Conservation (phyloP, 2,113 vertebrate species). For the Xyrauchen texanus region DNA sequence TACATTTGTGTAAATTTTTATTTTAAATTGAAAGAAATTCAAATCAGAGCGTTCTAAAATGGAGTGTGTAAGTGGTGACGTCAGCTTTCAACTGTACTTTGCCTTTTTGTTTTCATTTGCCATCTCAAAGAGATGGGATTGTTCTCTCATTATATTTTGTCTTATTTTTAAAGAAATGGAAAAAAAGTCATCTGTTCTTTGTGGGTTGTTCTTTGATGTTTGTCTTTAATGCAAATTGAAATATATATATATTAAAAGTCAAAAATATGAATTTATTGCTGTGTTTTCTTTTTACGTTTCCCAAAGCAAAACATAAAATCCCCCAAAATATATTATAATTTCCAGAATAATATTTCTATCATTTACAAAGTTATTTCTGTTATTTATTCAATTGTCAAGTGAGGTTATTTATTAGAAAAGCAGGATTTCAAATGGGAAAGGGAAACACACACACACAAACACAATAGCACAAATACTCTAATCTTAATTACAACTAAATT, state of each 20-base stretch:
- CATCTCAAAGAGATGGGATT: constrained; percentile 62
- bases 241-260: not conserved
- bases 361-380: no score
- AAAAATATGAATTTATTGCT: not conserved
- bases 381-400: no score
- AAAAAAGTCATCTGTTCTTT: constrained; percentile 71
- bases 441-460: no score
- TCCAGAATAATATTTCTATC: no score
- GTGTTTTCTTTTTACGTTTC: not conserved
- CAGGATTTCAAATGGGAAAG: no score
- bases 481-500: no score
- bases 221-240: constrained; percentile 71
- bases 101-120: constrained; percentile 52
- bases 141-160: constrained; percentile 63
- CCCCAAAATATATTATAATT: no score
- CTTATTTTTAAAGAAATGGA: constrained; percentile 68
- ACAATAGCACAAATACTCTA: no score
- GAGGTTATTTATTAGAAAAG: no score
- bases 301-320: no score
- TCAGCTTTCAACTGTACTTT: constrained; percentile 62
- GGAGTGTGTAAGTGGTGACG: constrained; percentile 48
- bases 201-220: constrained; percentile 76
- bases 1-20: constrained; percentile 70
- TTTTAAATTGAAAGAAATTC: constrained; percentile 49
- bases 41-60: constrained; percentile 11